Evolutionary conservation across 2,888 invertebrate species (phyloP), one percentile per base, ranked within the genome.

Genomic region (Ennomos fuscantarius): DNA sequence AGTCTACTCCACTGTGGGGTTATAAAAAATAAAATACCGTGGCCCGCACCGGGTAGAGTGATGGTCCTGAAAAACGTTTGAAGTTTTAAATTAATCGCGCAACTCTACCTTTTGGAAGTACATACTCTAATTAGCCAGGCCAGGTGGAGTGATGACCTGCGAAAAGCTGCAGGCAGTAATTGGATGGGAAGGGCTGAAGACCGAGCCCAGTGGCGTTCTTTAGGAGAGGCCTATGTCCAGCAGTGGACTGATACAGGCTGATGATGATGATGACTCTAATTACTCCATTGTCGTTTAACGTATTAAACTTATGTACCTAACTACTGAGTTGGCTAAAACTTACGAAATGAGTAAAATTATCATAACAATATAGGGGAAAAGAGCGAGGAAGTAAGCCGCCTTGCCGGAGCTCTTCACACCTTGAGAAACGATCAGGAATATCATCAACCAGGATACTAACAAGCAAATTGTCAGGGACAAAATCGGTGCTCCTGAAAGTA

Each of bases 371-470:
- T 96, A 97, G 0, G 97, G 97, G 79, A 97, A 97, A 1, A 97
- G 82, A 0, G 98, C 98, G 10, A 98, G 94, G 82, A 98, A 96
- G 84, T 98, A 98, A 0, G 97, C 95, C 0, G 95, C 96, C 82
- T 96, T 96, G 42, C 97, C 96, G 0, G 96, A 95, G 74, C 95
- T 96, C 79, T 95, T 95, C 0, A 96, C 95, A 8, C 96, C 96
- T 61, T 93, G 94, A 11, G 95, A 92, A 41, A 96, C 94, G 50
- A 96, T 94, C 3, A 94, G 68, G 74, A 95, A 96, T 33, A 96
- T 94, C 1, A 94, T 79, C 2, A 94, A 46, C 96, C 96, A 97
- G 0, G 96, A 93, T 1, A 87, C 87, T 2, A 96, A 79, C 8
- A 97, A 87, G 52, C 95, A 94, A 0, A 96, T 70, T 0, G 94